Conservation (phyloP, 2,888 invertebrate genomes). For the Pinctada fucata region DNA sequence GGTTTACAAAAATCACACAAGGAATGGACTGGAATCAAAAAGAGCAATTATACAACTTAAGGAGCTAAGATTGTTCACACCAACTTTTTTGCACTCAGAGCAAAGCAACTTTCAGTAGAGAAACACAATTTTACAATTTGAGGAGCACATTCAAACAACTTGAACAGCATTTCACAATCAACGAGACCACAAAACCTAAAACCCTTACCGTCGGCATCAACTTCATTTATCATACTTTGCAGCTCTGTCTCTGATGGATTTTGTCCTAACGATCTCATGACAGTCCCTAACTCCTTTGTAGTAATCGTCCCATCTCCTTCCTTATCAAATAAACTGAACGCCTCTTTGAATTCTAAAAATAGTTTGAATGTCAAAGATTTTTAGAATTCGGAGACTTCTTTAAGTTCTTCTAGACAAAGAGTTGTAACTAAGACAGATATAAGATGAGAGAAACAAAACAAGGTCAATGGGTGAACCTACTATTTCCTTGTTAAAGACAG, state of each 20-base stretch:
- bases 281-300: conserved; percentile 99
- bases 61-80: too few species aligned
- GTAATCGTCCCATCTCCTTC: conserved; percentile 99
- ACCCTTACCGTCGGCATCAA: conserved; percentile 87
- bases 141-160: not conserved
- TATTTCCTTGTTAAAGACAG: too few species aligned
- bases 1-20: too few species aligned
- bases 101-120: not conserved
- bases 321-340: conserved; percentile 87
- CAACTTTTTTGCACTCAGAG: too few species aligned
- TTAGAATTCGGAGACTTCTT: too few species aligned
- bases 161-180: not conserved
- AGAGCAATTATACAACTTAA: too few species aligned
- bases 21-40: too few species aligned
- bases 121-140: not conserved
- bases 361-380: not conserved
- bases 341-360: conserved; percentile 78
- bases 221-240: conserved; percentile 99
- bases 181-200: not conserved
- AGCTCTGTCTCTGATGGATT: conserved; percentile 99
- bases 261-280: conserved; percentile 98
- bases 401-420: too few species aligned
- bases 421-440: too few species aligned
- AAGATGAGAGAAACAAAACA: too few species aligned
- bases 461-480: too few species aligned